Percentiles rank a stretch among this genome's conserved stretches.
phyloP scores from a whole-genome alignment of 2,888 invertebrate species.

The Atethmia centrago region DNA sequence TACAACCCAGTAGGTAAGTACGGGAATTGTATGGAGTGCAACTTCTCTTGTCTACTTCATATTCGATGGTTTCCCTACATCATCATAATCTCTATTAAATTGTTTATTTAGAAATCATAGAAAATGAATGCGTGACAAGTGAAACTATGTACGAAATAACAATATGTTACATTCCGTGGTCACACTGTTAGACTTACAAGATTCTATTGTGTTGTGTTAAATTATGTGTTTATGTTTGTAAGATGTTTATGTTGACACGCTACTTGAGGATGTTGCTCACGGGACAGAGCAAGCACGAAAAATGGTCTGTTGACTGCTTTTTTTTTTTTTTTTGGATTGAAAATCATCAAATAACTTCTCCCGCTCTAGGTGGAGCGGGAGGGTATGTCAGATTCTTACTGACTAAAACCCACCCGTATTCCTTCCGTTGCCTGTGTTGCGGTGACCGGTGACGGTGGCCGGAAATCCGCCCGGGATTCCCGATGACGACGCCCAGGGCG shows the following conservation, averaged over 20 bases:
- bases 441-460: no score
- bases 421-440: no score
- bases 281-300: neutral
- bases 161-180: conserved; percentile 24
- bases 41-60: neutral
- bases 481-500: no score
- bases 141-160: conserved; percentile 37
- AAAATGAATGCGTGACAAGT: conserved; percentile 41
- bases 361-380: no score
- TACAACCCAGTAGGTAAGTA: neutral
- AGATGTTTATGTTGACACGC: conserved; percentile 37
- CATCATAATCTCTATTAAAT: conserved; percentile 52
- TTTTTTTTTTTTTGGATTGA: no score
- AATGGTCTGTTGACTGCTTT: no score
- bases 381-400: no score
- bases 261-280: neutral
- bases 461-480: no score
- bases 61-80: conserved; percentile 16
- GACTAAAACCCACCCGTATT: no score
- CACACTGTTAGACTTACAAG: conserved; percentile 19
- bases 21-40: neutral
- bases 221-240: conserved; percentile 40
- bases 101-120: conserved; percentile 58
- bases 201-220: conserved; percentile 37
- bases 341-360: no score